Base-by-base conservation (phyloP, 2,797 vertebrate genomes). In the Mastacembelus armatus region DNA sequence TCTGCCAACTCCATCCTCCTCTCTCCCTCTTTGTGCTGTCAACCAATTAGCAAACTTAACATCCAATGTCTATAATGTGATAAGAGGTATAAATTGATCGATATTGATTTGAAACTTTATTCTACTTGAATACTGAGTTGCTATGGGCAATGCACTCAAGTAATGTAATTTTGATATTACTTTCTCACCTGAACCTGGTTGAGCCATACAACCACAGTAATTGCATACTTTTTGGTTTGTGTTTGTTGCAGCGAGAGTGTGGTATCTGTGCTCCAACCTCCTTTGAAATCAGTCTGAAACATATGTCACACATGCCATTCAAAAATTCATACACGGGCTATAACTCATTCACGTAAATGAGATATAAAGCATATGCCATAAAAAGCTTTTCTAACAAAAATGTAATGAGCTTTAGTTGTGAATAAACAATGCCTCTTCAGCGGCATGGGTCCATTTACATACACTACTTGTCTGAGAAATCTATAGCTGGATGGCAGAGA, bases 401-500 rank as follows among this genome's bases (percentile, higher is more conserved):
- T 50, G 6, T 59, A 81, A 86, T 78, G 66, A 58, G 63, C 60
- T 78, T 84, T 72, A 58, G 48, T 32, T 5, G 24, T 72, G 69
- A 85, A 85, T 81, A 81, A 81, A 81, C 83, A 83, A 86, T 85
- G 71, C 78, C 54, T 36, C 49, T 70, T 80, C 69, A 67, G 66
- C 68, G 65, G 61, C 52, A 14, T 42, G 50, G 66, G 38, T 69
- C 63, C 61, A 59, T 74, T 83, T 86, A 85, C 81, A 71, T 83
- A 74, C 68, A 76, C 51, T 83, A 76, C 70, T 82, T 80, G 75
- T 83, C 69, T 66, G 71, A 74, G 40, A 59, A 81, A 79, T 79
- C 43, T 64, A 68, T 52, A 74, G 56, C 73, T 58, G 47, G 51
- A 70, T 5, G 11, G 35, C 35, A 30, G 35, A 35, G 5, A 51